phyloP scores from a whole-genome alignment of 2,888 invertebrate species.

The Pherbina coryleti region DNA sequence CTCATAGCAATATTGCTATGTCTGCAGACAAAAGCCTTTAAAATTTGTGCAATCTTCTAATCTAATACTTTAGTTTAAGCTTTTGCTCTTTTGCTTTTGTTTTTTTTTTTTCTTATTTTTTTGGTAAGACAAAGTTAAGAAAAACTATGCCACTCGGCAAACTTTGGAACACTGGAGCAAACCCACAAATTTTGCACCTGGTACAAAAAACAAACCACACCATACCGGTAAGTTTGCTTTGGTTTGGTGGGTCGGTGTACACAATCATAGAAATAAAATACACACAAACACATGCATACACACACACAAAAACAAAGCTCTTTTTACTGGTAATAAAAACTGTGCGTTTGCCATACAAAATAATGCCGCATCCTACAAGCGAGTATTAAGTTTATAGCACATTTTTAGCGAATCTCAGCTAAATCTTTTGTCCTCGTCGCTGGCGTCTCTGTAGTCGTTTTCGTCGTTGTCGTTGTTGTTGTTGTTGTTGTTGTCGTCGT shows the following conservation, averaged over 20 bases:
- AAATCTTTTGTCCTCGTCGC: conserved; percentile 3
- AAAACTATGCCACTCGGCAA: not conserved
- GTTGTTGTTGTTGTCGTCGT: not conserved
- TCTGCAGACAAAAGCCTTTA: not conserved
- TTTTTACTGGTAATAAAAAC: not conserved
- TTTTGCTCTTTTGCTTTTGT: not conserved
- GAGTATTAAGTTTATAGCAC: conserved; percentile 9
- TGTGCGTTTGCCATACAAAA: not conserved
- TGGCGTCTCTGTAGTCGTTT: not conserved
- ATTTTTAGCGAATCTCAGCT: conserved; percentile 10
- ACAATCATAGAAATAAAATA: no score
- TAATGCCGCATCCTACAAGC: not conserved
- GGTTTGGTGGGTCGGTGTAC: no score
- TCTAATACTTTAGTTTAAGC: not conserved
- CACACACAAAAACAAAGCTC: not conserved
- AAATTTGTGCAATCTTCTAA: not conserved
- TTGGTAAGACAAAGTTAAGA: not conserved
- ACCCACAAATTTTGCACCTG: not conserved
- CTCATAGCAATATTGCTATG: not conserved
- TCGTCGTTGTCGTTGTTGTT: not conserved
- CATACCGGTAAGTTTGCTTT: no score
- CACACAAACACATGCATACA: not conserved
- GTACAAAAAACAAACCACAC: no score
- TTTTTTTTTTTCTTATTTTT: not conserved
- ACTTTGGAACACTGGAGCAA: not conserved